Percentiles rank a stretch among this genome's conserved stretches.
phyloP scores from a whole-genome alignment of 2,888 invertebrate genomes.

The Torymus auratus region DNA sequence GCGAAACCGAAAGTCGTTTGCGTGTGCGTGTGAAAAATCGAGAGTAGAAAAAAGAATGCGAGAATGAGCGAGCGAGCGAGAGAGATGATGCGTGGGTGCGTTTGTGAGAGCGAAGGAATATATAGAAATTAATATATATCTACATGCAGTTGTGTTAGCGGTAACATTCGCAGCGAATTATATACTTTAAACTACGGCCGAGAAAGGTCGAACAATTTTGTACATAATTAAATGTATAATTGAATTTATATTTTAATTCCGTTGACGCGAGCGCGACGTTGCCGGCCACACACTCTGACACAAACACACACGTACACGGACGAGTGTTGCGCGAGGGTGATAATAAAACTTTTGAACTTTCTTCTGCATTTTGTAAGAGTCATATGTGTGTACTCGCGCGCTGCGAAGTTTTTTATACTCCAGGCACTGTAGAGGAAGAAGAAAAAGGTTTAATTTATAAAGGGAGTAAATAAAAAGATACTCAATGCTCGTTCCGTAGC shows the following conservation, averaged over 20 bases:
- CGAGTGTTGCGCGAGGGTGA: conserved; percentile 35
- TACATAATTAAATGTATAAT: conserved; percentile 61
- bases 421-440: conserved; percentile 37
- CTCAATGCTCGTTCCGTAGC: conserved; percentile 42
- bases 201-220: conserved; percentile 56
- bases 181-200: conserved; percentile 35
- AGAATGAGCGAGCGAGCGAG: conserved; percentile 44
- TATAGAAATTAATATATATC: conserved; percentile 60
- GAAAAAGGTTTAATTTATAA: conserved; percentile 41
- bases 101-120: conserved; percentile 53
- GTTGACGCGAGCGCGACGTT: conserved; percentile 44
- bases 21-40: conserved; percentile 43
- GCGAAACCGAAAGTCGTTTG: conserved; percentile 58
- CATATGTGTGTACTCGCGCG: conserved; percentile 2
- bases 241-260: conserved; percentile 51
- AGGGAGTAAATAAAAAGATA: conserved; percentile 2
- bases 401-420: conserved; percentile 55
- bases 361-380: conserved; percentile 37
- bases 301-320: conserved; percentile 3
- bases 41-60: conserved; percentile 47
- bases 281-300: conserved; percentile 44
- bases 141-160: conserved; percentile 59
- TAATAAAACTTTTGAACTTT: conserved; percentile 30
- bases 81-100: conserved; percentile 38
- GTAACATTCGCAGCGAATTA: conserved; percentile 41